Evolutionary conservation across 2,888 invertebrate species (phyloP), one percentile per base, ranked within the genome.

Genomic region (Rhabditoides inermis): DNA sequence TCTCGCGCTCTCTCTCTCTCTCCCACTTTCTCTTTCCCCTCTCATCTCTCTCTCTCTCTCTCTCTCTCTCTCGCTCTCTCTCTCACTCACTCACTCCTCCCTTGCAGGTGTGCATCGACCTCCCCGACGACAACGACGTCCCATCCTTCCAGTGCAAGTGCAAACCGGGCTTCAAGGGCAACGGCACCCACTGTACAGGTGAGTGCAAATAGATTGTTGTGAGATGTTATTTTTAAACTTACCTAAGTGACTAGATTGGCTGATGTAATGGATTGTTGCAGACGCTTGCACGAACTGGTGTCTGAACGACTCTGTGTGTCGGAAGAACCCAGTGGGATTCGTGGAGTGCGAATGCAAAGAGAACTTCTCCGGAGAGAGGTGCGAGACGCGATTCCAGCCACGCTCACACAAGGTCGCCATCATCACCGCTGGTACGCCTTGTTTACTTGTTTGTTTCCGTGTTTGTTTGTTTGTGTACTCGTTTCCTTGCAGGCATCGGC

Each of bases 111-210:
- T 76, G 76, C 51, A 61, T 70, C 42, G 76, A 76, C 55, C 53
- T 74, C 37, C 75, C 76, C 3, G 76, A 76, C 45, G 72, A 69
- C 25, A 64, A 72, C 45, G 75, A 76, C 49, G 55, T 68, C 25
- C 68, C 76, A 2, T 60, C 64, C n/a, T 76, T 62, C 81, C 85
- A 85, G 71, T 92, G 91, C 76, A 86, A 89, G 76, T 92, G 91
- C 78, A 90, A 90, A 73, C 87, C 88, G 0, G 91, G 91, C 1
- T 91, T 87, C 80, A 88, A 88, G 75, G 88, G 88, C 36, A 76
- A 76, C 36, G 76, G 76, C 30, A 75, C 74, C 1, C 60, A 69
- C 49, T 76, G 76, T 46, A 61, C 60, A 49, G 72, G 72, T 73
- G 18, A 44, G 51, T 30, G 40, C 2, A 32, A 12, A 12, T 1